These are phyloP conservation scores for Rhinophrynus dorsalis DNA, from an alignment of 2,797 vertebrate genomes.

Conservation along the genomic window DNA sequence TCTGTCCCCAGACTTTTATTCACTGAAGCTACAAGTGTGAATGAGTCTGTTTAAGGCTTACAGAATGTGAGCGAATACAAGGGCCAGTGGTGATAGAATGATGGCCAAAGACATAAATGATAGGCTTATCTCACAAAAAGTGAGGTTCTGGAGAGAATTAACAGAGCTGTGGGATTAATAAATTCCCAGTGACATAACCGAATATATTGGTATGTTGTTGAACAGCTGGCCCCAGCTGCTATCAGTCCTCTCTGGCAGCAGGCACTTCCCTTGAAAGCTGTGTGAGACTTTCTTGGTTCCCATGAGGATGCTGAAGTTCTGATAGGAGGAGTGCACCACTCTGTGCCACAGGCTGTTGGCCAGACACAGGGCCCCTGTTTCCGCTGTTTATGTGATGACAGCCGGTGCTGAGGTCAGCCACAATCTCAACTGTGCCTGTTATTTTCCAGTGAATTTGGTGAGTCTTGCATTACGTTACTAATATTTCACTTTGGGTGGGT, in stretches of 20 bases:
- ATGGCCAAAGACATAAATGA: too few relatives aligned
- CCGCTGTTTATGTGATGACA: constrained; percentile 1
- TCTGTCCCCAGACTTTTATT: too few relatives aligned
- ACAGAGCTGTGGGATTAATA: not conserved
- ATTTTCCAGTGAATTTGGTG: not conserved
- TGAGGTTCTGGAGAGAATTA: too few relatives aligned
- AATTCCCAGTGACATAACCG: too few relatives aligned
- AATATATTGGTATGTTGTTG: not conserved
- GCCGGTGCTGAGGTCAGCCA: not conserved
- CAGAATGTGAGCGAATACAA: too few relatives aligned
- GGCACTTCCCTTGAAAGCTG: not conserved
- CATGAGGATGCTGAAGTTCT: not conserved
- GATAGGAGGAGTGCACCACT: not conserved
- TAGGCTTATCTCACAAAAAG: too few relatives aligned
- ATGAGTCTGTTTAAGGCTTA: too few relatives aligned
- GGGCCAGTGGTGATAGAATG: too few relatives aligned
- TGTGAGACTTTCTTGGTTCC: not conserved
- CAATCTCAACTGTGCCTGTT: not conserved
- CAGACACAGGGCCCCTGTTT: not conserved
- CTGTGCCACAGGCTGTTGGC: not conserved
- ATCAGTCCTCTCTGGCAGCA: not conserved
- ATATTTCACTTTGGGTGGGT: too few relatives aligned
- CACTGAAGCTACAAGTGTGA: too few relatives aligned
- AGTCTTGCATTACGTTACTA: too few relatives aligned
- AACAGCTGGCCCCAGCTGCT: not conserved